Evolutionary conservation across 64 coral and sea anemone species (phyloP).

Genomic region (Montipora sp.): DNA sequence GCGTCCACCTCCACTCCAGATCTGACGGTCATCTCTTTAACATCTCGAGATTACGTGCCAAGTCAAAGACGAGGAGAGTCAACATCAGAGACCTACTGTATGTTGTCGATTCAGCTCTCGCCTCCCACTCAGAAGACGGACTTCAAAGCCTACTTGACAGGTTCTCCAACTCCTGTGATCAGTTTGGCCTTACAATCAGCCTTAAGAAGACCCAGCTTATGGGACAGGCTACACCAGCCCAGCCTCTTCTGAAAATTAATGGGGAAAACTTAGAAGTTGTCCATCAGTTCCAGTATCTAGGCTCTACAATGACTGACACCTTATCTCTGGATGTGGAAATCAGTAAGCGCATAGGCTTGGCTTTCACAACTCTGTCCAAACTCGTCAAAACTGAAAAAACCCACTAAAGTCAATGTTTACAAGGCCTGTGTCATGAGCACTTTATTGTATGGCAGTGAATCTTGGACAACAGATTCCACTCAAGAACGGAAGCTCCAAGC

Average conservation of each 20-base stretch:
- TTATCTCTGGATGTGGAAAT: constrained; percentile 14
- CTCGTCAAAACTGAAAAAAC: too few relatives aligned
- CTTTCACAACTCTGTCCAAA: too few relatives aligned
- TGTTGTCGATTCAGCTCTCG: too few relatives aligned
- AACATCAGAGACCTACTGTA: neutral
- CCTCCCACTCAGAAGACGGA: too few relatives aligned
- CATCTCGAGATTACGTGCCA: constrained; percentile 1
- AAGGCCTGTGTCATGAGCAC: too few relatives aligned
- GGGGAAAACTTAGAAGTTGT: neutral
- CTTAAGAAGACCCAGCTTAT: constrained; percentile 4
- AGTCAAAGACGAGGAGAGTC: neutral
- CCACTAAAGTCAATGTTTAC: too few relatives aligned
- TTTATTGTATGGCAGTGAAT: too few relatives aligned
- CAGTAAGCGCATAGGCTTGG: neutral
- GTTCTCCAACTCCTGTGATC: neutral
- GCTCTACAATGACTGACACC: constrained; percentile 6
- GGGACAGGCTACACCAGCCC: neutral
- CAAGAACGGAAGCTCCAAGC: too few relatives aligned
- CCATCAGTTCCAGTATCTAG: neutral
- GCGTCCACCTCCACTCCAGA: neutral
- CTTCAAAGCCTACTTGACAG: neutral
- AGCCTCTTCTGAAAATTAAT: neutral
- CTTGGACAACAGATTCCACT: too few relatives aligned
- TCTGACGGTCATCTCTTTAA: constrained; percentile 19
- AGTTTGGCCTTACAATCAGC: neutral